Base-by-base conservation (phyloP, 2,113 vertebrate genomes). In the Malurus melanocephalus region DNA sequence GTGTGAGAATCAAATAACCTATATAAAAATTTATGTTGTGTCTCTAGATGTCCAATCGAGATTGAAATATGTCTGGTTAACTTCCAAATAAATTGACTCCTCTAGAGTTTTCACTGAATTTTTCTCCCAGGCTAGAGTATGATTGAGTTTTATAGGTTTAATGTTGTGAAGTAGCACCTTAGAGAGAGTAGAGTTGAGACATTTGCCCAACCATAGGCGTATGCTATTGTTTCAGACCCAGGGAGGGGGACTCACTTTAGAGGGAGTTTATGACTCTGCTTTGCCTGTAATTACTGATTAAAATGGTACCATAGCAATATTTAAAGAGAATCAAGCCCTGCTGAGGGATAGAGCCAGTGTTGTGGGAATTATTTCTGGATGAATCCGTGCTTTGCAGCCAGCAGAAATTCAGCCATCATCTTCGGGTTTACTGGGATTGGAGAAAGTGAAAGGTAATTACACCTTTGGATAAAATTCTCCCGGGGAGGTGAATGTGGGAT, bases 1-100 rank as follows among this genome's bases (percentile, higher is more conserved):
- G 94, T 96, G 89, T 96, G 95, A 97, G 95, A 95, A 94, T 97
- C 95, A 96, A 97, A 97, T 96, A 96, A 96, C 92, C 92, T 93
- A 91, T 94, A 96, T 95, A 96, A 97, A 96, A 96, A 90, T 97
- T 97, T 96, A 95, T 92, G 78, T 96, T 96, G 95, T 96, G 95
- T 97, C 96, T 97, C 92, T 94, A 93, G 93, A 94, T 96, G 95
- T 96, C 93, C 95, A 95, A 97, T 93, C n/a, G 83, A 96, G 96
- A 96, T 91, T 92, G 92, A 97, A 97, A 97, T 97, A 95, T 93
- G 91, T 97, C 93, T 96, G 90, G 94, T 95, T 95, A 97, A 96
- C 96, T 96, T 96, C 94, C 94, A 97, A 95, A 97, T 95, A 96
- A 95, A 96, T 93, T 79, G 92, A 96, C 93, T 97, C 75, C 92